Evolutionary conservation across 92 coral and sea anemone genomes (phyloP), one percentile per base, ranked within the genome.

Genomic region (Ricordea florida): DNA sequence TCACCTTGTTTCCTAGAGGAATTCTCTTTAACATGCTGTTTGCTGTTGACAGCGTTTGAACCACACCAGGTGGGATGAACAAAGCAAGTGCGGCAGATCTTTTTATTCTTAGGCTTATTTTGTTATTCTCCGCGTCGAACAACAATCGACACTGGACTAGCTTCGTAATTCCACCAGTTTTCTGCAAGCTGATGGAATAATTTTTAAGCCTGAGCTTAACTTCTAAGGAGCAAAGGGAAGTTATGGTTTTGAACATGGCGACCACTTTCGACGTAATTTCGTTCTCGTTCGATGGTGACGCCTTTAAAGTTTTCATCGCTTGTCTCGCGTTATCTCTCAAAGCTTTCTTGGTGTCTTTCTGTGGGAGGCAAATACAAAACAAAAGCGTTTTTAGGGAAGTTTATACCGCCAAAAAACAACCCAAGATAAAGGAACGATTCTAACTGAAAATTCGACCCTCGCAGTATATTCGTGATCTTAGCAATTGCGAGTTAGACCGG

Each of bases 161-260:
- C 43, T 59, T 25, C 26, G 21, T 35, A 10, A 24, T 20, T 20
- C 10, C 13, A n/a, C 44, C 37, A 40, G 18, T 31, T 25, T 47
- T 73, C 10, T 24, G 38, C 3, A 73, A 46, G 57, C 16, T 11
- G 17, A 73, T 23, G 29, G 80, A 20, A 36, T 73, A 44, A 24
- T 59, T 18, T 33, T 48, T 32, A 3, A 73, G 8, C 13, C 27
- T 6, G 3, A 73, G 36, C 38, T 73, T 61, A 25, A 32, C 68
- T 20, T 59, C 70, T 11, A 70, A 70, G 41, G 64, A 53, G 42
- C 66, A 70, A 16, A 40, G 15, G 5, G 77, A 57, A 20, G 23
- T 53, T 23, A 11, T 10, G 29, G 28, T 38, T 13, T 53, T 55
- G 28, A 36, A 25, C 15, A 35, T 16, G 20, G 11, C 27, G 49